Evolutionary conservation across 2,797 vertebrate species (phyloP).

Genomic region (Mycteria americana): DNA sequence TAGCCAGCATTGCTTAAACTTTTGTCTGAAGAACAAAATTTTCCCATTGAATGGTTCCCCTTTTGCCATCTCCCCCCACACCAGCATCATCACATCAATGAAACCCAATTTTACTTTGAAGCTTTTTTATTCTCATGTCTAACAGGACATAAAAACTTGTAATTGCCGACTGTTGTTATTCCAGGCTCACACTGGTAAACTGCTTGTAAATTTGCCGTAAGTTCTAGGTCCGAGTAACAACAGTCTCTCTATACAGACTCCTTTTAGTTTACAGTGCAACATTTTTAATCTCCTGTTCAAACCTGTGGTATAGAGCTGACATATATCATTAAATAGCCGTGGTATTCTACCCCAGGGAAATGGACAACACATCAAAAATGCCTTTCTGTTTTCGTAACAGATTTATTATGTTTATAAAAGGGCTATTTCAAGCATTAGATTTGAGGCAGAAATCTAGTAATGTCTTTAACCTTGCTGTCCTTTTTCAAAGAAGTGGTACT

Average conservation of each 20-base stretch:
- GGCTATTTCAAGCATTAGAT: not conserved
- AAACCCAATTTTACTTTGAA: not conserved
- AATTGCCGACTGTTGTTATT: not conserved
- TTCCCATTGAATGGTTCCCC: not conserved
- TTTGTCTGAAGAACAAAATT: not conserved
- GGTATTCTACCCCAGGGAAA: not conserved
- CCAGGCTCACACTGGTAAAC: not conserved
- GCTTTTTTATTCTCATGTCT: not conserved
- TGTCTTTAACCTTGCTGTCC: slow-evolving; percentile 19
- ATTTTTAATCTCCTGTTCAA: not conserved
- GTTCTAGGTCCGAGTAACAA: not conserved
- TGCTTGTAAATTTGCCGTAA: not conserved
- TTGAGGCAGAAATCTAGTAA: not conserved
- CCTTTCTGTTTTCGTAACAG: not conserved
- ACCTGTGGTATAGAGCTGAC: not conserved
- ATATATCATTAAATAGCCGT: not conserved
- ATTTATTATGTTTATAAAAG: slow-evolving; percentile 28
- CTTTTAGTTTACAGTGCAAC: not conserved
- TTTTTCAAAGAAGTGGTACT: not conserved
- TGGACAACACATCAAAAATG: not conserved
- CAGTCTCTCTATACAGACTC: not conserved
- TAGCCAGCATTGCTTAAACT: not conserved
- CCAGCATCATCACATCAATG: not conserved
- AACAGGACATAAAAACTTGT: not conserved
- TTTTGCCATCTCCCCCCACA: not conserved